These are phyloP conservation scores for Toxotes jaculatrix DNA, from an alignment of 2,113 vertebrate genomes.

Conservation along the genomic window DNA sequence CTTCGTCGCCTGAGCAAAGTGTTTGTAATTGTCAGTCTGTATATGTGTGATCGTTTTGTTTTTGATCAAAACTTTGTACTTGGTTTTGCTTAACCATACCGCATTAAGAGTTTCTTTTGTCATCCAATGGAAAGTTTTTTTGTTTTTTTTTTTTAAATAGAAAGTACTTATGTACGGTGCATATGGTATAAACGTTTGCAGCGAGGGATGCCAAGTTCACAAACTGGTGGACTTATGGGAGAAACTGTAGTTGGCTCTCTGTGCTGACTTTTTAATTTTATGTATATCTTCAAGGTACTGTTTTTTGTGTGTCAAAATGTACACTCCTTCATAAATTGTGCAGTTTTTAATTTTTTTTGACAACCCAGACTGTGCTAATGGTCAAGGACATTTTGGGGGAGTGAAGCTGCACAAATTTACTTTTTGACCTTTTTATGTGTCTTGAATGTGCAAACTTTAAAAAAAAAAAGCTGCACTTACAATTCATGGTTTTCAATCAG, in stretches of 20 bases:
- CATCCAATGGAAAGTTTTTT: constrained; percentile 70
- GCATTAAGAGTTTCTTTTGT: constrained; percentile 69
- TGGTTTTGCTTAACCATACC: constrained; percentile 47
- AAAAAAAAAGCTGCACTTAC: constrained; percentile 66
- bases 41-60: constrained; percentile 61
- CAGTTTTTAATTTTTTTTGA: constrained; percentile 59
- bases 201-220: constrained; percentile 62
- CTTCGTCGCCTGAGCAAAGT: constrained; percentile 65
- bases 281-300: constrained; percentile 79
- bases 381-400: constrained; percentile 61
- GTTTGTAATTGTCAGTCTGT: constrained; percentile 64
- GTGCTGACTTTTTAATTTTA: constrained; percentile 64
- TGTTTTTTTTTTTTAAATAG: constrained; percentile 39
- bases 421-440: constrained; percentile 55
- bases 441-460: constrained; percentile 69
- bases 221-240: constrained; percentile 59
- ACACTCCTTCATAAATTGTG: constrained; percentile 63
- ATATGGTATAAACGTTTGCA: constrained; percentile 71
- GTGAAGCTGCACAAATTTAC: constrained; percentile 67
- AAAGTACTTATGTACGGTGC: constrained; percentile 63
- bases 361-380: constrained; percentile 66
- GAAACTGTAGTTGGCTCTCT: constrained; percentile 64
- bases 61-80: constrained; percentile 57
- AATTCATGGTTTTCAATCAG: constrained; percentile 48
- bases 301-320: constrained; percentile 74